A percentile compares a stretch with the other conserved stretches of the same genome.
Conservation (phyloP, 37 sponge, comb jelly and placozoan genomes). For the Crambe crambe region DNA sequence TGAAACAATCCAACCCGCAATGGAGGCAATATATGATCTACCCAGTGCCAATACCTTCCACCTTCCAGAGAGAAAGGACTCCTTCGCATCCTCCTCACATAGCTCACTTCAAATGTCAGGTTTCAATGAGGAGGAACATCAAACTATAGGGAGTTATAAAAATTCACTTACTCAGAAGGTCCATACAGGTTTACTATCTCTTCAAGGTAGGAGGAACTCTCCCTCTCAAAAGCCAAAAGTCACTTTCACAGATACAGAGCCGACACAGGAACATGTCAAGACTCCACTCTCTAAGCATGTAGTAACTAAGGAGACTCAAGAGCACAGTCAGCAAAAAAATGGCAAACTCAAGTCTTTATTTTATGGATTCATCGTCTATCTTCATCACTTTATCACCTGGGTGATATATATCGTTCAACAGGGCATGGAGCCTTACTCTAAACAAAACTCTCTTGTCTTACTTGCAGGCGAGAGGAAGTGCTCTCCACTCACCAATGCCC, state of each 20-base stretch:
- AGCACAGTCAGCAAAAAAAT: too few species aligned
- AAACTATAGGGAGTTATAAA: neutral
- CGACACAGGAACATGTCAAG: neutral
- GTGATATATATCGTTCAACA: neutral
- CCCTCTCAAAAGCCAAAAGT: neutral
- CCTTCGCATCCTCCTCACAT: neutral
- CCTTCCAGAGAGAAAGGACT: neutral
- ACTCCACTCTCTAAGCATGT: neutral
- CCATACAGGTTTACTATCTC: neutral
- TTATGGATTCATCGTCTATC: neutral
- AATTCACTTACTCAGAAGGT: neutral
- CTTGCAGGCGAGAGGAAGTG: slow-evolving; percentile 6
- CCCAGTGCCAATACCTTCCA: neutral
- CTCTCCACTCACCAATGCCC: slow-evolving; percentile 46
- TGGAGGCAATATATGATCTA: neutral
- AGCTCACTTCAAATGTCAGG: neutral
- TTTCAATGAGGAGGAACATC: neutral
- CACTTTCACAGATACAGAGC: neutral
- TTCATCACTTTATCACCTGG: neutral
- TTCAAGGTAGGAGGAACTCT: too few species aligned
- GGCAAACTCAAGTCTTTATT: neutral
- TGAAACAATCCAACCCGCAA: neutral
- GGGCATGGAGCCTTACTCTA: slow-evolving; percentile 15
- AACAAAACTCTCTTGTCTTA: neutral
- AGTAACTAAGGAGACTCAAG: neutral